These are phyloP conservation scores for Pygoscelis antarcticus DNA, from an alignment of 2,113 vertebrate species.

Conservation along the genomic window DNA sequence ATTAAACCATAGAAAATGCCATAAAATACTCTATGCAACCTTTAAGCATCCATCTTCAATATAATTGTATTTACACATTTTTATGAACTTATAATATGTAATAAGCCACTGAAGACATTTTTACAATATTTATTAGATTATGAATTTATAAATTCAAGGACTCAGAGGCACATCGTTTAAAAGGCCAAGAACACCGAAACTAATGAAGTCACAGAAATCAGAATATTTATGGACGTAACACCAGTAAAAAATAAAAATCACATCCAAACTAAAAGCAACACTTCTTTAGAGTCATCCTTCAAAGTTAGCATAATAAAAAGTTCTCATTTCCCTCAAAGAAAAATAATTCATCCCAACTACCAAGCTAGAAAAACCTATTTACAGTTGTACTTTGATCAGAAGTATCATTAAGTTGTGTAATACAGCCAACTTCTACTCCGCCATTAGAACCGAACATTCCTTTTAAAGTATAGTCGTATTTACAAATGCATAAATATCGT, in stretches of 20 bases:
- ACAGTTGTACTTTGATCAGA: conserved; percentile 77
- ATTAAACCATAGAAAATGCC: conserved; percentile 48
- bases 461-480: conserved; percentile 76
- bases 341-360: conserved; percentile 80
- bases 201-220: conserved; percentile 74
- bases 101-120: conserved; percentile 74
- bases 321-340: conserved; percentile 78
- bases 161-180: conserved; percentile 82
- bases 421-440: conserved; percentile 65
- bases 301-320: conserved; percentile 79
- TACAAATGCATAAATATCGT: conserved; percentile 81
- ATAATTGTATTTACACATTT: conserved; percentile 62
- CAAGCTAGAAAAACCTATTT: conserved; percentile 84
- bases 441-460: conserved; percentile 66
- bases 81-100: conserved; percentile 51
- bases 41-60: conserved; percentile 38
- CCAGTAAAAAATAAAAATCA: conserved; percentile 77
- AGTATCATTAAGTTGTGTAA: conserved; percentile 61
- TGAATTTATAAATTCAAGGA: conserved; percentile 82
- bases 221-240: conserved; percentile 71
- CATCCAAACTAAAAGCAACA: conserved; percentile 67
- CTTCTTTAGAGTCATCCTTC: conserved; percentile 75
- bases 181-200: conserved; percentile 78
- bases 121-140: conserved; percentile 84
- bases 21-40: conserved; percentile 55